These are phyloP conservation scores for Spondyliosoma cantharus DNA, from an alignment of 2,797 vertebrate species.

Conservation along the genomic window DNA sequence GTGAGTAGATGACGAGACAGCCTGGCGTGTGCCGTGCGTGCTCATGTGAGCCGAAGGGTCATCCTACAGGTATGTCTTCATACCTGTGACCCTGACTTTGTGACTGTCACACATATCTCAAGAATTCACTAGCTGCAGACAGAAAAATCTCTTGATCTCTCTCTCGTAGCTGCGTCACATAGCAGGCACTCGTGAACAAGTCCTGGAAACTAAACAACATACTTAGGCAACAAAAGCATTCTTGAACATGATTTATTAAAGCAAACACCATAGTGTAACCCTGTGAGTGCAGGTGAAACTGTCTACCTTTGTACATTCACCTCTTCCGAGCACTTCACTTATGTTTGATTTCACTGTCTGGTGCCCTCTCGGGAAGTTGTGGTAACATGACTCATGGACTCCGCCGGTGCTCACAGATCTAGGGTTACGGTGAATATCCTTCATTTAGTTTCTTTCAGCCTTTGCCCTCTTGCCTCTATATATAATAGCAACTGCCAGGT, in stretches of 20 bases:
- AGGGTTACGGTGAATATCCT: neutral
- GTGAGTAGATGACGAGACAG: too few species aligned
- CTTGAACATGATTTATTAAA: neutral
- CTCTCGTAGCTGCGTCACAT: neutral
- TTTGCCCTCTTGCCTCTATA: neutral
- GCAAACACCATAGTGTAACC: neutral
- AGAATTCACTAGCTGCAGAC: conserved; percentile 1
- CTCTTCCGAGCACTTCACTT: neutral
- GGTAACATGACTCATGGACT: neutral
- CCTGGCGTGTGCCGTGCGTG: neutral
- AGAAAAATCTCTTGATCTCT: conserved; percentile 36
- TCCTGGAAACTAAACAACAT: neutral
- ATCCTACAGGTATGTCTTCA: neutral
- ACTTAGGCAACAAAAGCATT: neutral
- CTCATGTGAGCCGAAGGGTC: neutral
- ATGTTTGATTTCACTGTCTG: neutral
- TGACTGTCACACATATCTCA: conserved; percentile 1
- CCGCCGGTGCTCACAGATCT: conserved; percentile 1
- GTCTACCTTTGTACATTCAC: neutral
- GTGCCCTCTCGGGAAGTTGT: neutral
- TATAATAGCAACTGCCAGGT: neutral
- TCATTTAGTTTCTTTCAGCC: neutral
- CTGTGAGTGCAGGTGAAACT: neutral
- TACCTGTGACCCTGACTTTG: too few species aligned
- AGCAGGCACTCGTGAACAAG: conserved; percentile 18